Evolutionary conservation across 2,888 invertebrate species (phyloP).

Genomic region (Ichneumon xanthorius): DNA sequence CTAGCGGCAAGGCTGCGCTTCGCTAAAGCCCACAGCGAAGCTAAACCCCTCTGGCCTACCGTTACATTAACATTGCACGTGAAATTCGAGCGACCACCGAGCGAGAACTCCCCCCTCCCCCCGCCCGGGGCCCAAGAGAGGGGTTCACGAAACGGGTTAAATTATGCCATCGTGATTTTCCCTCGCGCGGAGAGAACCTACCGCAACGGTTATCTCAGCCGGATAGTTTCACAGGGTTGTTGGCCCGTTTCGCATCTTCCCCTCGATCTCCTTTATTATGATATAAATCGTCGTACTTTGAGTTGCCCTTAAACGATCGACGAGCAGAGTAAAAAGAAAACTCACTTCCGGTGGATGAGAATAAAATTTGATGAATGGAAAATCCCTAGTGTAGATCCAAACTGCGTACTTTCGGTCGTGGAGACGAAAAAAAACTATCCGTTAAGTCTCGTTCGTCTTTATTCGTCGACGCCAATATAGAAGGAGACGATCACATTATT

Average conservation of each 20-base stretch:
- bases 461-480: not conserved
- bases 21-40: conserved; percentile 14
- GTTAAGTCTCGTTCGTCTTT: not conserved
- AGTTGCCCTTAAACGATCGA: not conserved
- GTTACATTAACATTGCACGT: conserved; percentile 13
- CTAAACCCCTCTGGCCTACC: not conserved
- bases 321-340: not conserved
- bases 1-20: conserved; percentile 11
- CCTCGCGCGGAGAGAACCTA: conserved; percentile 39
- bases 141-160: conserved; percentile 24
- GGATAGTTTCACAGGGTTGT: conserved; percentile 26
- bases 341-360: conserved; percentile 18
- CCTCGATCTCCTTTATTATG: not conserved
- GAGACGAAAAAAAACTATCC: conserved; percentile 4
- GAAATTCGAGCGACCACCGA: conserved; percentile 23
- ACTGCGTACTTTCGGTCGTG: not conserved
- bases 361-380: not conserved
- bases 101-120: not conserved
- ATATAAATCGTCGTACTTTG: not conserved
- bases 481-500: not conserved
- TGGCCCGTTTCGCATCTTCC: conserved; percentile 20
- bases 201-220: conserved; percentile 47
- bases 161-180: conserved; percentile 26
- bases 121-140: not conserved
- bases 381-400: conserved; percentile 16